Base-by-base conservation (phyloP, 2,113 vertebrate genomes). In the Pampusana beccarii region DNA sequence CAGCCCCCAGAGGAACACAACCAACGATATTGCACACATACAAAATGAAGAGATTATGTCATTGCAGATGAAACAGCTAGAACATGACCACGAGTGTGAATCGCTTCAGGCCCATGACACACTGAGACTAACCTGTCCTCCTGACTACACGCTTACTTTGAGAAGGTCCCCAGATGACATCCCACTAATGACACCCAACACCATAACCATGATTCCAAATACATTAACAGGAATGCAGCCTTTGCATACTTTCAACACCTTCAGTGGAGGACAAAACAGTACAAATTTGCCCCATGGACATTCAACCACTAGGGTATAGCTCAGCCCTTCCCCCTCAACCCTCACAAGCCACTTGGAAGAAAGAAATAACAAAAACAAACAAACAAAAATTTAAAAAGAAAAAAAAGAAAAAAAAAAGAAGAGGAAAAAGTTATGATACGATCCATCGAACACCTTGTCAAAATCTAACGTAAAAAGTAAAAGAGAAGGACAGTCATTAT, bases 291-390 rank as follows among this genome's bases (percentile, higher is more conserved):
- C 99, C 64, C 99, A 99, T 67, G 99, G 99, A 88, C 99, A 99
- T 96, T 99, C 99, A 0, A 99, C 99, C 87, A 99, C 99, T 14
- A 94, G 99, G 48, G 99, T 99, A 99, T 99, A 99, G 99, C 98
- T 98, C 92, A 57, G 48, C 87, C 5, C 61, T 71, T 80, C 84
- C 69, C 66, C 72, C 20, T 65, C 74, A 75, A 28, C 58, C 44
- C 56, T 88, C 84, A 86, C n/a, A 95, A 86, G 80, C 90, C 64
- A 84, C 93, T 86, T 61, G 53, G 87, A 97, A 96, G 95, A 97
- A 86, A 92, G 67, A 74, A 91, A 90, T 80, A 86, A 88, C 5
- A 74, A 89, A 80, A 86, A 70, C 24, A 88, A 88, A 74, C 66
- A 73, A 84, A 74, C 66, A 73, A 84, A 34, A 61, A 46, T 46